Evolutionary conservation across 2,797 vertebrate species (phyloP).

Genomic region (Syncerus caffer): DNA sequence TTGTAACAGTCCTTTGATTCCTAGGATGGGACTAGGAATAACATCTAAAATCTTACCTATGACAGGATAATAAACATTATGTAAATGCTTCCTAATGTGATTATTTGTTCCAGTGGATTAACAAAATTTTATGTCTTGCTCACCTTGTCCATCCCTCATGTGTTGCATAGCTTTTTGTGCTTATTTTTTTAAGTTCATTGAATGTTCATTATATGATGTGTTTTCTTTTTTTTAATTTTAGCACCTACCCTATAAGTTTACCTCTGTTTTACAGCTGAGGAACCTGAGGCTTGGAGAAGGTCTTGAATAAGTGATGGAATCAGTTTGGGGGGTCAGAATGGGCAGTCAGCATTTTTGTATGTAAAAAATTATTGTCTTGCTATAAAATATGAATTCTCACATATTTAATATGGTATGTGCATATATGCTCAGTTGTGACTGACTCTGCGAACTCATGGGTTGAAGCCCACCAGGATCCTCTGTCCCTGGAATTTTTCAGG

Average conservation of each 20-base stretch:
- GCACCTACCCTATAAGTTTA: background rate
- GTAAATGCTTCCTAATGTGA: background rate
- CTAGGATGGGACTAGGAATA: slow-evolving; percentile 1
- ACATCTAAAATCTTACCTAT: background rate
- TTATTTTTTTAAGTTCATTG: background rate
- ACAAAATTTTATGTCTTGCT: background rate
- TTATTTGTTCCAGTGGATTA: background rate
- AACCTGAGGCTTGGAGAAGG: background rate
- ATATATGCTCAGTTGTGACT: background rate
- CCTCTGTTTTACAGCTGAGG: background rate
- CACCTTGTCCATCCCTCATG: background rate
- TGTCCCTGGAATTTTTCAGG: background rate
- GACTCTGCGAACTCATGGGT: background rate
- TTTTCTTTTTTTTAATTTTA: slow-evolving; percentile 44
- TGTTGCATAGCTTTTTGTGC: background rate
- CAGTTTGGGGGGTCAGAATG: background rate
- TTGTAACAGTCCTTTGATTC: slow-evolving; percentile 15
- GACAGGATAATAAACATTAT: background rate
- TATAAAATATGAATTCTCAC: background rate
- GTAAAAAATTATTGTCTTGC: background rate
- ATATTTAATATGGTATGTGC: background rate
- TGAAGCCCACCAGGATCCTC: background rate
- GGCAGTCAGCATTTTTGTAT: background rate
- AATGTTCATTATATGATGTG: background rate
- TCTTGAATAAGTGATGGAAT: background rate